A percentile compares a stretch with the other conserved stretches of the same genome.
These are phyloP conservation scores for Aplysina aerophoba DNA, from an alignment of 37 sponge, comb jelly and placozoan species.

Conservation along the genomic window DNA sequence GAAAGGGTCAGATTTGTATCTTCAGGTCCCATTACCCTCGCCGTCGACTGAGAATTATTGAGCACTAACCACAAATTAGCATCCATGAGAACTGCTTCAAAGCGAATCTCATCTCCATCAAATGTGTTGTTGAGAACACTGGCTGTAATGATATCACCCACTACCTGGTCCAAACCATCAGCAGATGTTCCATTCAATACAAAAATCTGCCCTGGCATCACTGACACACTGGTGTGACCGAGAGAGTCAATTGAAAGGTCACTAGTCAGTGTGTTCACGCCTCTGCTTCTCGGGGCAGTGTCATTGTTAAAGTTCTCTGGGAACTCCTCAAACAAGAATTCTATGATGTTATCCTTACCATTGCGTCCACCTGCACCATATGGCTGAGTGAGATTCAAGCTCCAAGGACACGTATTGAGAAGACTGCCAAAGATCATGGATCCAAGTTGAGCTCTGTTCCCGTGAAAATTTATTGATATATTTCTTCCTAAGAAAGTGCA, in stretches of 20 bases:
- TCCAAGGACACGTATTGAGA: neutral
- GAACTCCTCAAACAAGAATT: neutral
- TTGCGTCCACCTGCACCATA: constrained; percentile 2
- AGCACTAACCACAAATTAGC: neutral
- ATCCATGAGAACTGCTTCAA: neutral
- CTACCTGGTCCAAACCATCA: neutral
- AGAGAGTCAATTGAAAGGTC: neutral
- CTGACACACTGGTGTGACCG: neutral
- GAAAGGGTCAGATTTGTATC: neutral
- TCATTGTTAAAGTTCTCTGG: neutral
- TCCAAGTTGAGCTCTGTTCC: neutral
- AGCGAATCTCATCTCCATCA: no score
- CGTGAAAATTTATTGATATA: neutral
- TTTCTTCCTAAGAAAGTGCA: neutral
- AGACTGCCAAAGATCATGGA: constrained; percentile 12
- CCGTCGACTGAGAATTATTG: neutral
- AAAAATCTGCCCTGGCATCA: constrained; percentile 28
- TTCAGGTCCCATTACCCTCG: neutral
- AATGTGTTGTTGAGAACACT: neutral
- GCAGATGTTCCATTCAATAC: neutral
- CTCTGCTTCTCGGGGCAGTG: neutral
- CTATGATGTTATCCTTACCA: constrained; percentile 1
- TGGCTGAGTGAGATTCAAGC: neutral
- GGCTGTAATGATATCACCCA: neutral
- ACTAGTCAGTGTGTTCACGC: neutral